Percentiles rank a stretch among this genome's conserved stretches.
Conservation (phyloP, 2,888 invertebrate species). For the Ectobius pallidus region DNA sequence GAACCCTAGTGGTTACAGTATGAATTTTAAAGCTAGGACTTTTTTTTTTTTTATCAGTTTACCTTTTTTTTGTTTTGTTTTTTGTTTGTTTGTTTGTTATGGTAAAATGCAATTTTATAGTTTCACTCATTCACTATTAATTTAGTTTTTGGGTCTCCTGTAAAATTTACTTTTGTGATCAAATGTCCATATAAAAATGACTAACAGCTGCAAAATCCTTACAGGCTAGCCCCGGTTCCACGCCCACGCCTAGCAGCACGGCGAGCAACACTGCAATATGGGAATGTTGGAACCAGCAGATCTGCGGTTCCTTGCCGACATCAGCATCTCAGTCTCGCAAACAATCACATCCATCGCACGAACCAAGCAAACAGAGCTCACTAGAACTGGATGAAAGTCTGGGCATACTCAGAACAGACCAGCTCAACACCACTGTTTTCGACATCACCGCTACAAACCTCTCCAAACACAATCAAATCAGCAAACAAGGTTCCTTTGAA, state of each 20-base stretch:
- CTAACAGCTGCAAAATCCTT: too few species aligned
- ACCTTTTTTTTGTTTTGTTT: too few species aligned
- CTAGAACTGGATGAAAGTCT: conserved; percentile 18
- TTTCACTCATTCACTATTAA: too few species aligned
- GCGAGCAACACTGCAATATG: conserved; percentile 9
- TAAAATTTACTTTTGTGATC: too few species aligned
- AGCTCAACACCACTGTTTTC: not conserved
- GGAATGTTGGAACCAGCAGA: not conserved
- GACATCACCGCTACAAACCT: conserved; percentile 27
- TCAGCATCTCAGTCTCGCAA: not conserved
- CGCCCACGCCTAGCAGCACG: conserved; percentile 33
- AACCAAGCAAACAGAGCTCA: not conserved
- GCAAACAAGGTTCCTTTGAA: conserved; percentile 81
- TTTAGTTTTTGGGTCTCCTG: too few species aligned
- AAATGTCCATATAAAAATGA: too few species aligned
- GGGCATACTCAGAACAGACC: conserved; percentile 11
- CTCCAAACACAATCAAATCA: conserved; percentile 52
- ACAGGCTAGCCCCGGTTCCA: conserved; percentile 21
- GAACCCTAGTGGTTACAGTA: too few species aligned
- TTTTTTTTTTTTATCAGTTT: too few species aligned
- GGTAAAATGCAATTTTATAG: too few species aligned
- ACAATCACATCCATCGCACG: not conserved
- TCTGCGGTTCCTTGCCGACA: not conserved
- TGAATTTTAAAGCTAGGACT: too few species aligned
- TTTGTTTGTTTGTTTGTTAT: too few species aligned